Evolutionary conservation across 2,113 vertebrate species (phyloP).

Genomic region (Romanogobio albipinnatus): DNA sequence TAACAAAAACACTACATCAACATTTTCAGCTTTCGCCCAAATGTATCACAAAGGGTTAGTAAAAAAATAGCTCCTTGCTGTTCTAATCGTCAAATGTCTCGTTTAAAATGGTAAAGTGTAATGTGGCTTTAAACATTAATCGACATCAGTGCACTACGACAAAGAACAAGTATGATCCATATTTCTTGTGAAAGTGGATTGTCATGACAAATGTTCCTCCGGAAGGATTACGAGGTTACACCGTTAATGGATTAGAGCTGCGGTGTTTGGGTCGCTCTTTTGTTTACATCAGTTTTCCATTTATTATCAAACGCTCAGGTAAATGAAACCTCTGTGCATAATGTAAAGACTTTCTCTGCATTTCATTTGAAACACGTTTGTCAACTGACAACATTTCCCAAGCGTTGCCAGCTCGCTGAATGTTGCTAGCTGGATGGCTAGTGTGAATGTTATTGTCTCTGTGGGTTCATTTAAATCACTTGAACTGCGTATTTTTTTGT

Average conservation of each 20-base stretch:
- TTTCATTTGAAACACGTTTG: background rate
- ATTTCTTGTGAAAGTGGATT: background rate
- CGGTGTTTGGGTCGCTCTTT: conserved; percentile 68
- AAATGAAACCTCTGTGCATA: background rate
- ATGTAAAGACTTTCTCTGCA: background rate
- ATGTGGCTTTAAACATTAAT: background rate
- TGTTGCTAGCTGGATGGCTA: conserved; percentile 18
- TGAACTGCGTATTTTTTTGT: background rate
- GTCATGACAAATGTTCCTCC: conserved; percentile 53
- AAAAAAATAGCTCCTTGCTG: background rate
- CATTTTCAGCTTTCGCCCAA: too few species aligned
- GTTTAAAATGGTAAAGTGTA: background rate
- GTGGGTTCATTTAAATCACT: background rate
- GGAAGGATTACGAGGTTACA: conserved; percentile 73
- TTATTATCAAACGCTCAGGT: conserved; percentile 47
- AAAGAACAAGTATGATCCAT: background rate
- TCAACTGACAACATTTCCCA: conserved; percentile 4
- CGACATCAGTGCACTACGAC: background rate
- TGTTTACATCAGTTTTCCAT: conserved; percentile 73
- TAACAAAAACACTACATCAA: too few species aligned
- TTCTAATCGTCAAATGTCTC: background rate
- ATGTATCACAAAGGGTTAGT: background rate
- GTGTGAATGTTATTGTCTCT: conserved; percentile 9
- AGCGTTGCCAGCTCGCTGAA: conserved; percentile 9
- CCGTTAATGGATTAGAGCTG: conserved; percentile 72